Conservation (phyloP, 2,797 vertebrate genomes). For the Aldrovandia affinis region DNA sequence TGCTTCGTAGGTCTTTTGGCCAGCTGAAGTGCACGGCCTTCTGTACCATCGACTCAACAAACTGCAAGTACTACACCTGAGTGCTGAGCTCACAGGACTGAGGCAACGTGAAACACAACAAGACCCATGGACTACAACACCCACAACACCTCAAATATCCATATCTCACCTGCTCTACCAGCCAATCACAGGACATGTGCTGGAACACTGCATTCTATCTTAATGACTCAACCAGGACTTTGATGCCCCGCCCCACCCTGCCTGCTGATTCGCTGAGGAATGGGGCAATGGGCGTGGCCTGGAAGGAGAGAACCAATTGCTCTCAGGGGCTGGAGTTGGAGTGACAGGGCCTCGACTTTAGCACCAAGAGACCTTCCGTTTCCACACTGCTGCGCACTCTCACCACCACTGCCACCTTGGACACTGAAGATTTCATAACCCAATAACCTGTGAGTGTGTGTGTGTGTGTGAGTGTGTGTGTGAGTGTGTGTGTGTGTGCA, state of each 20-base stretch:
- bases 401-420: too few relatives aligned
- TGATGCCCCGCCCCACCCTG: not conserved
- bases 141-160: not conserved
- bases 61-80: slow-evolving; percentile 95
- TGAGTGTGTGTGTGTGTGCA: too few relatives aligned
- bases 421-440: too few relatives aligned
- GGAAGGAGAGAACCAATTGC: slow-evolving; percentile 13
- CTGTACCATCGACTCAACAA: slow-evolving; percentile 92
- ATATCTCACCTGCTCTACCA: not conserved
- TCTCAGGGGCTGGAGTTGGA: slow-evolving; percentile 20
- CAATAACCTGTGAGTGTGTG: too few relatives aligned
- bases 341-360: slow-evolving; percentile 28
- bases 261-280: not conserved
- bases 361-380: slow-evolving; percentile 12
- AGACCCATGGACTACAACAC: not conserved
- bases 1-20: slow-evolving; percentile 81
- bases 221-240: slow-evolving; percentile 26
- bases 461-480: too few relatives aligned
- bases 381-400: too few relatives aligned
- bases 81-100: not conserved
- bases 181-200: slow-evolving; percentile 7
- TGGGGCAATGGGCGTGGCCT: not conserved
- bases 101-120: not conserved
- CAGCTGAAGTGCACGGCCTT: slow-evolving; percentile 83
- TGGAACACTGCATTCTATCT: slow-evolving; percentile 33